Percentiles rank a stretch among this genome's conserved stretches.
phyloP scores from a whole-genome alignment of 2,888 invertebrate genomes.

The Branchellion lobata region DNA sequence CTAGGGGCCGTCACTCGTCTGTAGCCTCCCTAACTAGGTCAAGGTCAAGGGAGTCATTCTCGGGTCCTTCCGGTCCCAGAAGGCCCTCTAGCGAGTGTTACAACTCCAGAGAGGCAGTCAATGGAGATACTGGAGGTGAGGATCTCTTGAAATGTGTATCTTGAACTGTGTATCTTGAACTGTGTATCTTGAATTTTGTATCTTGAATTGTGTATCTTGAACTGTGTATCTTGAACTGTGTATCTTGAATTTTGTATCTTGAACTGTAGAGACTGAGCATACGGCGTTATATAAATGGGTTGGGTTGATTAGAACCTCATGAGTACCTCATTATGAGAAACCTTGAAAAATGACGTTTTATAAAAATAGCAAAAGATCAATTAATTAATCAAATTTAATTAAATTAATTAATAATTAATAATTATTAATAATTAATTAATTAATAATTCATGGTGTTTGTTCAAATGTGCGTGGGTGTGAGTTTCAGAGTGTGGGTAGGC shows the following conservation, averaged over 20 bases:
- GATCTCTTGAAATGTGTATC: slow-evolving; percentile 18
- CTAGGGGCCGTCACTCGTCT: slow-evolving; percentile 31
- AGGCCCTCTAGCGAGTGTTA: slow-evolving; percentile 41
- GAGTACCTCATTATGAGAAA: too few relatives aligned
- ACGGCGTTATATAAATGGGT: too few relatives aligned
- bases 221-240: slow-evolving; percentile 16
- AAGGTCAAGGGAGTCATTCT: slow-evolving; percentile 33
- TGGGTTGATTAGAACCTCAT: too few relatives aligned
- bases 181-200: slow-evolving; percentile 24
- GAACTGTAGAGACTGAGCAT: slow-evolving; percentile 3
- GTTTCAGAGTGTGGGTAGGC: too few relatives aligned
- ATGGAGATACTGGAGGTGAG: slow-evolving; percentile 2
- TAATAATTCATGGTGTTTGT: too few relatives aligned
- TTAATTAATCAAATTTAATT: too few relatives aligned
- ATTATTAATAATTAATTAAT: too few relatives aligned
- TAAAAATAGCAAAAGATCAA: too few relatives aligned
- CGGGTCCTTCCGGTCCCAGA: slow-evolving; percentile 1
- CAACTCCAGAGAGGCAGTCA: slow-evolving; percentile 27
- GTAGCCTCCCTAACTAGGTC: slow-evolving; percentile 17
- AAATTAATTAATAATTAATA: too few relatives aligned
- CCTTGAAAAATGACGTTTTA: too few relatives aligned
- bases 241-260: slow-evolving; percentile 20
- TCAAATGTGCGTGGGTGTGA: too few relatives aligned
- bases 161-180: slow-evolving; percentile 30
- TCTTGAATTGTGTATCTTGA: slow-evolving; percentile 23